Percentiles rank a stretch among this genome's conserved stretches.
phyloP scores from a whole-genome alignment of 2,113 vertebrate species.

The Takifugu bimaculatus region DNA sequence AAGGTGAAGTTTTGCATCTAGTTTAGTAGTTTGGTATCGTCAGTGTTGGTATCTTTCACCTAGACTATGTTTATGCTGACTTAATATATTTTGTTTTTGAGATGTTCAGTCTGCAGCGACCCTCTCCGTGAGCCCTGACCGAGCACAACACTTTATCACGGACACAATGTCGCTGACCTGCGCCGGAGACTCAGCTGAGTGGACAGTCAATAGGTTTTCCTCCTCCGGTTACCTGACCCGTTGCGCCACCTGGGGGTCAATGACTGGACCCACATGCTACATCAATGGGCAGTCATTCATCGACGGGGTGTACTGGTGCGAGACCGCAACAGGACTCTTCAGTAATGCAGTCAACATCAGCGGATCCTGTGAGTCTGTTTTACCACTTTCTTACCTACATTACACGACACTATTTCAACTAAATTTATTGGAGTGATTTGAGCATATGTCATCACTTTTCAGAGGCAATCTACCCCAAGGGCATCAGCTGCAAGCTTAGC shows the following conservation, averaged over 20 bases:
- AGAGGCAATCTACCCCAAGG: too few relatives aligned
- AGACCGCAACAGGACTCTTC: conserved; percentile 29
- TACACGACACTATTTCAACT: too few relatives aligned
- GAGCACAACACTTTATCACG: conserved; percentile 20
- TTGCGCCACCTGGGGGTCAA: fast-evolving
- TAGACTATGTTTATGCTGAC: too few relatives aligned
- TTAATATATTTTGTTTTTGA: background rate
- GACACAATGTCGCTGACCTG: conserved; percentile 21
- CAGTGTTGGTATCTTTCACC: too few relatives aligned
- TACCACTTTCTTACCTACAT: too few relatives aligned
- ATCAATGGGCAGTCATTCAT: fast-evolving
- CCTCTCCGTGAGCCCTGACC: conserved; percentile 28
- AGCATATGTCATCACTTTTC: too few relatives aligned
- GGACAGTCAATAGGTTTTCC: conserved; percentile 4
- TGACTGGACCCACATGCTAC: conserved; percentile 3
- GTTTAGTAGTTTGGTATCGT: too few relatives aligned
- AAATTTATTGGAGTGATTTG: too few relatives aligned
- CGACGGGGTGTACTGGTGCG: conserved; percentile 37
- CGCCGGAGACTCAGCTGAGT: conserved; percentile 24
- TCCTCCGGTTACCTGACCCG: fast-evolving
- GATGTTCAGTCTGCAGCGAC: conserved; percentile 4
- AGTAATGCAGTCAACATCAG: conserved; percentile 49
- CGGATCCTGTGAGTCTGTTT: background rate
- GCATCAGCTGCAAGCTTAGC: too few relatives aligned
- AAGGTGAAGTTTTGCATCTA: too few relatives aligned